These are phyloP conservation scores for Micromesistius poutassou DNA, from an alignment of 2,797 vertebrate genomes.

Conservation along the genomic window DNA sequence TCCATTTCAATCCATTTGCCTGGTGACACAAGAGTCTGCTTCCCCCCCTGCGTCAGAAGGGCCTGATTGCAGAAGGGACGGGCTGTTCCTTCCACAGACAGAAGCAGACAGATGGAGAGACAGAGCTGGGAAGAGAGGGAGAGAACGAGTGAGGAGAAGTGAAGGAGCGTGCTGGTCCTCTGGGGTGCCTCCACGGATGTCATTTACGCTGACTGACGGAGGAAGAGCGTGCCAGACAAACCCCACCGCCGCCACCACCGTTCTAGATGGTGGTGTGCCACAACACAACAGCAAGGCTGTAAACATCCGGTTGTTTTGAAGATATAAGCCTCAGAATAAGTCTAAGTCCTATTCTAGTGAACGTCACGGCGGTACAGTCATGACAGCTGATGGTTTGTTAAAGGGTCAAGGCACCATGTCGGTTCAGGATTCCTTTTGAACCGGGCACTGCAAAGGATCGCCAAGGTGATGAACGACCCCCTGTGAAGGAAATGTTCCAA, in stretches of 20 bases:
- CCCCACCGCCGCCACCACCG: neutral
- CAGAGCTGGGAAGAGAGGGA: slow-evolving; percentile 15
- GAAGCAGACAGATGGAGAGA: slow-evolving; percentile 21
- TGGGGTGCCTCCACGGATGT: slow-evolving; percentile 25
- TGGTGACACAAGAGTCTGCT: slow-evolving; percentile 28
- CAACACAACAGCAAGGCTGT: slow-evolving; percentile 15
- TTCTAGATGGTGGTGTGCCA: neutral
- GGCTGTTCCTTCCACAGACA: slow-evolving; percentile 20
- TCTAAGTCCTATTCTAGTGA: no score
- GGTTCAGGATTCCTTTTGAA: slow-evolving; percentile 13
- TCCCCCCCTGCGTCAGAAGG: slow-evolving; percentile 34
- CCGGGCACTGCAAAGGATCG: slow-evolving; percentile 4
- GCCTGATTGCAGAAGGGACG: slow-evolving; percentile 45
- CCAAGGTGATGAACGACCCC: slow-evolving; percentile 10
- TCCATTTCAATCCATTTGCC: slow-evolving; percentile 42
- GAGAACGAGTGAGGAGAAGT: slow-evolving; percentile 22
- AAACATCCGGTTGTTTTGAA: slow-evolving; percentile 13
- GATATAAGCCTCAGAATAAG: slow-evolving; percentile 6
- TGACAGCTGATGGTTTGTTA: neutral
- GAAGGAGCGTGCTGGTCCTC: slow-evolving; percentile 33
- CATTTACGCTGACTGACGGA: slow-evolving; percentile 43
- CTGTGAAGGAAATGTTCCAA: neutral
- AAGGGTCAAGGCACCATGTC: neutral
- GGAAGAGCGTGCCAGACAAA: slow-evolving; percentile 26
- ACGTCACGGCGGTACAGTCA: neutral